phyloP scores from a whole-genome alignment of 2,113 vertebrate genomes.

The Chionomys nivalis region DNA sequence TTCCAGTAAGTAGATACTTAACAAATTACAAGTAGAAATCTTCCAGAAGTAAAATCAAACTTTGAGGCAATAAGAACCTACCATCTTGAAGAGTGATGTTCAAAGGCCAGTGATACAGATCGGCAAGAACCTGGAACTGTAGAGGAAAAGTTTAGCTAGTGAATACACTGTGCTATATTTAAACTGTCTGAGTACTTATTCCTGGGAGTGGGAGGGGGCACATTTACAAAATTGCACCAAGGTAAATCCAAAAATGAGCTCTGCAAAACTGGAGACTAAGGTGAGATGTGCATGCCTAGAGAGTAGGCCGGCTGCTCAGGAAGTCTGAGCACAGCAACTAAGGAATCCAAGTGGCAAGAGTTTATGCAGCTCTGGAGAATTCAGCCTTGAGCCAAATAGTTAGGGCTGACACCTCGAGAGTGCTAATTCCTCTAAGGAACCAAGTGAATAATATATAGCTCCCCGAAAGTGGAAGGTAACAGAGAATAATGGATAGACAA shows the following conservation, averaged over 20 bases:
- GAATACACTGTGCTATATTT: not conserved
- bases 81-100: not conserved
- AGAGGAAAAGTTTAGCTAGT: not conserved
- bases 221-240: not conserved
- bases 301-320: not conserved
- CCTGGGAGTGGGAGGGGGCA: not conserved
- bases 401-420: conserved; percentile 10
- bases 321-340: not conserved
- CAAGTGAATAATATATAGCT: conserved; percentile 21
- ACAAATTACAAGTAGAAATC: not conserved
- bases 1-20: not conserved
- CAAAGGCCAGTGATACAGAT: not conserved
- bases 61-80: not conserved
- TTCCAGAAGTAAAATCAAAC: not conserved
- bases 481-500: not conserved
- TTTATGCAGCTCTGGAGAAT: conserved; percentile 38
- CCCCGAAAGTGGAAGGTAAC: not conserved
- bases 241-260: not conserved
- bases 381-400: conserved; percentile 40
- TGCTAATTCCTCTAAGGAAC: conserved; percentile 13
- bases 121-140: not conserved
- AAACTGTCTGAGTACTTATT: not conserved
- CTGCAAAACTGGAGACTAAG: not conserved
- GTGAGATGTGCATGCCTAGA: not conserved
- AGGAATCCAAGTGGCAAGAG: not conserved